These are phyloP conservation scores for Columba livia DNA, from an alignment of 2,113 vertebrate species.

Conservation along the genomic window DNA sequence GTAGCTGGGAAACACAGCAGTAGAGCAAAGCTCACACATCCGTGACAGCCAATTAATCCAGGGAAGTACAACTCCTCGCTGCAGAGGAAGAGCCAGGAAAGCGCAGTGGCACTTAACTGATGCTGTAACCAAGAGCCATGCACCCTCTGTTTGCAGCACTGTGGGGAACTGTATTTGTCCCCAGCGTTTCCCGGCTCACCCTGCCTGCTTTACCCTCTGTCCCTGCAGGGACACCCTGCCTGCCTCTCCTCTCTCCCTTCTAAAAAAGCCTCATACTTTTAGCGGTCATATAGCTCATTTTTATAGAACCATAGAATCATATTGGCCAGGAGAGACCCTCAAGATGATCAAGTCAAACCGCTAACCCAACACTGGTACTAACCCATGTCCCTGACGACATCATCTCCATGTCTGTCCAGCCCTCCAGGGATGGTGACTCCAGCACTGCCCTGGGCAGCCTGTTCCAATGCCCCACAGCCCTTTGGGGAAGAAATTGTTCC, in stretches of 20 bases:
- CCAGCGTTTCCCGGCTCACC: accelerated
- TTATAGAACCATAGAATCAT: too few relatives aligned
- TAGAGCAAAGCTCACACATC: background rate
- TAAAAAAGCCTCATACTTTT: accelerated
- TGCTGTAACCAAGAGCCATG: background rate
- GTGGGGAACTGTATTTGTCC: background rate
- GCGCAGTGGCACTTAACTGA: background rate
- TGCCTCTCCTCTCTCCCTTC: background rate
- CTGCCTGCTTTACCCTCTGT: accelerated
- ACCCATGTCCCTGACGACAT: too few relatives aligned
- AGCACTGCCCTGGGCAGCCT: too few relatives aligned
- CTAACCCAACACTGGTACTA: too few relatives aligned
- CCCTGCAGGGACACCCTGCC: background rate
- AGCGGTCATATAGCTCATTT: background rate
- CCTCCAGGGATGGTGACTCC: too few relatives aligned
- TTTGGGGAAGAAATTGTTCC: too few relatives aligned
- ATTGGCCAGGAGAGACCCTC: too few relatives aligned
- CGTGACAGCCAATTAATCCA: background rate
- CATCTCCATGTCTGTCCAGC: too few relatives aligned
- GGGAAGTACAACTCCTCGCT: background rate
- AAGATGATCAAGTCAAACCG: too few relatives aligned
- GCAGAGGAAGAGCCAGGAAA: background rate
- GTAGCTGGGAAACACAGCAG: background rate
- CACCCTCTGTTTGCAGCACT: background rate
- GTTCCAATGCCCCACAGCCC: too few relatives aligned